phyloP scores from a whole-genome alignment of 2,888 invertebrate species.

The Hirtodrosophila cameraria region DNA sequence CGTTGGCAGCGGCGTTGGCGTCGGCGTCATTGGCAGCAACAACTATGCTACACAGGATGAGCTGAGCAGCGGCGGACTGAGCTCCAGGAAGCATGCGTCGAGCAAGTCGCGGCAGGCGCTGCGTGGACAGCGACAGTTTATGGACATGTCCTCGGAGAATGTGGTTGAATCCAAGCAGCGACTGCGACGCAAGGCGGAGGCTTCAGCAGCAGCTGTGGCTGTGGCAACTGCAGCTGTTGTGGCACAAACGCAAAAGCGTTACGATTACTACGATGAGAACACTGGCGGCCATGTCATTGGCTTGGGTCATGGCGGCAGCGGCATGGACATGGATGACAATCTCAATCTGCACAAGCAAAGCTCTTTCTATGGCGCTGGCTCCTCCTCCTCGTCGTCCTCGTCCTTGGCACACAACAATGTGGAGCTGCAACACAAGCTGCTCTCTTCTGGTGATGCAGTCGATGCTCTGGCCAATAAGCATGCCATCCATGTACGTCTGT shows the following conservation, averaged over 20 bases:
- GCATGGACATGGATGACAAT: constrained; percentile 74
- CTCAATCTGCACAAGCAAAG: constrained; percentile 74
- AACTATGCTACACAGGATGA: constrained; percentile 64
- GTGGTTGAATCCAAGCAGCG: constrained; percentile 63
- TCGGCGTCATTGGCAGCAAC: constrained; percentile 46
- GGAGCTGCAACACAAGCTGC: constrained; percentile 48
- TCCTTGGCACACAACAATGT: constrained; percentile 60
- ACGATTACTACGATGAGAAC: constrained; percentile 66
- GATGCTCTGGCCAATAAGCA: constrained; percentile 65
- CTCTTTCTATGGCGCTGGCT: constrained; percentile 55
- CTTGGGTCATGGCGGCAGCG: constrained; percentile 44
- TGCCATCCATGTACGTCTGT: constrained; percentile 82
- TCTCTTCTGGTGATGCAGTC: constrained; percentile 46
- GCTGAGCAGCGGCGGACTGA: constrained; percentile 35
- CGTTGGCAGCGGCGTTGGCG: constrained; percentile 49
- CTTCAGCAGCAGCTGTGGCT: constrained; percentile 28
- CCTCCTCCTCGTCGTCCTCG: constrained; percentile 25
- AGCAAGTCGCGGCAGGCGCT: constrained; percentile 69
- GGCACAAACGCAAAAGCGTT: constrained; percentile 68
- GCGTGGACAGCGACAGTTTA: constrained; percentile 72
- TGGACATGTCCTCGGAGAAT: constrained; percentile 54
- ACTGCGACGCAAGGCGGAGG: constrained; percentile 44
- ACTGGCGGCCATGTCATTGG: constrained; percentile 52
- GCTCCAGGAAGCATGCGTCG: constrained; percentile 47
- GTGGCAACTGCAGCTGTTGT: constrained; percentile 51